These are phyloP conservation scores for Drosophila sechellia DNA, from an alignment of 1,140 invertebrate species.

Conservation along the genomic window DNA sequence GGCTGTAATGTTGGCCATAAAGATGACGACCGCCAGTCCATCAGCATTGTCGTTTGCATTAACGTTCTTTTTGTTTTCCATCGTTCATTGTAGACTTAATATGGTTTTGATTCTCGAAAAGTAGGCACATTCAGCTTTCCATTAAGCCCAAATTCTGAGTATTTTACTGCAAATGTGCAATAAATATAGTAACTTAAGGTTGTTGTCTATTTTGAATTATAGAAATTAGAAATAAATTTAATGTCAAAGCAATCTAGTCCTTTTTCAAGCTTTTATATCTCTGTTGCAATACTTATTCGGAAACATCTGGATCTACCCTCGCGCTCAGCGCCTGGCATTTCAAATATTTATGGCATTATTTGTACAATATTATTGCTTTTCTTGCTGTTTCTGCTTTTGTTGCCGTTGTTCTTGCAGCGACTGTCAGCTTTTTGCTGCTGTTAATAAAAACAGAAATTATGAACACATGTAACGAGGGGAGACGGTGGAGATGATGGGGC, in stretches of 20 bases:
- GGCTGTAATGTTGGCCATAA: not conserved
- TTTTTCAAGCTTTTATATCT: too few species aligned
- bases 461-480: conserved; percentile 34
- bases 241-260: too few species aligned
- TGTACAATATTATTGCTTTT: conserved; percentile 57
- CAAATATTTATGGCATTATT: conserved; percentile 60
- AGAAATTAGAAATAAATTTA: too few species aligned
- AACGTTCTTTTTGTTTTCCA: not conserved
- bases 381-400: conserved; percentile 13
- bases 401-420: conserved; percentile 18
- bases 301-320: conserved; percentile 1
- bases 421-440: conserved; percentile 25
- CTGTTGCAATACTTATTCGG: not conserved
- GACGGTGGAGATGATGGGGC: not conserved
- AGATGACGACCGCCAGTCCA: not conserved
- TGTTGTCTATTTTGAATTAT: conserved; percentile 27
- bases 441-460: conserved; percentile 71
- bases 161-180: conserved; percentile 35
- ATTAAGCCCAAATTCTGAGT: conserved; percentile 50
- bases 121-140: conserved; percentile 13
- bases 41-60: not conserved
- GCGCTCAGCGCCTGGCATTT: conserved; percentile 22
- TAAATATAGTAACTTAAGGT: conserved; percentile 39
- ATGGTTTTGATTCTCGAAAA: conserved; percentile 4
- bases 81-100: not conserved